A percentile compares a stretch with the other conserved stretches of the same genome.
phyloP scores from a whole-genome alignment of 1,140 invertebrate species.

The Atta cephalotes region DNA sequence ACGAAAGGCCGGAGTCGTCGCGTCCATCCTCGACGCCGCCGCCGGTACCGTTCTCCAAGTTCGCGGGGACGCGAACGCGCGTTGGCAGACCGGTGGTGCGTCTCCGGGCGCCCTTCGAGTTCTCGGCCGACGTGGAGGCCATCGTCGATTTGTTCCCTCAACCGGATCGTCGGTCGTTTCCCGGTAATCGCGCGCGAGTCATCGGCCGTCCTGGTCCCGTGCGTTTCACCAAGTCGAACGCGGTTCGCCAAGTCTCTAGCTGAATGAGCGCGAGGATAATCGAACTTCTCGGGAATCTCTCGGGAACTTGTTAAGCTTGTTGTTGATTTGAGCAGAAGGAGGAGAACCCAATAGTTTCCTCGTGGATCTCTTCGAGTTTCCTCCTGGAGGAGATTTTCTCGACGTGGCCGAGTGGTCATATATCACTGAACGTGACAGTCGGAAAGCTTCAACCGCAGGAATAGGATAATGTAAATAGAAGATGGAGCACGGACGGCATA shows the following conservation, averaged over 20 bases:
- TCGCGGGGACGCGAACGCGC: conserved; percentile 48
- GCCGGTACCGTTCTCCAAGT: conserved; percentile 25
- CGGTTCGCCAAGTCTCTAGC: neutral
- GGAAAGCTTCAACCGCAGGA: neutral
- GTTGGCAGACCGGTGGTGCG: conserved; percentile 65
- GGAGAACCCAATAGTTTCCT: neutral
- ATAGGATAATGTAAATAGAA: conserved; percentile 29
- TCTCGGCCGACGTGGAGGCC: conserved; percentile 70
- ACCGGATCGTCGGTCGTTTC: neutral
- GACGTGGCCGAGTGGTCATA: neutral
- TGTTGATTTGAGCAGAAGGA: neutral
- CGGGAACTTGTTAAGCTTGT: neutral
- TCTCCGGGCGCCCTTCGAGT: conserved; percentile 70
- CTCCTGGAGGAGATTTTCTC: neutral
- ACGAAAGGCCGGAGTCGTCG: conserved; percentile 84
- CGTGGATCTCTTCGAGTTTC: neutral
- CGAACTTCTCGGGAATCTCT: neutral
- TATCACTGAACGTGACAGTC: conserved; percentile 11
- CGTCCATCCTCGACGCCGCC: conserved; percentile 78
- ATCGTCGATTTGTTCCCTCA: conserved; percentile 33
- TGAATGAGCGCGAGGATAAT: neutral
- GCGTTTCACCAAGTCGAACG: no score
- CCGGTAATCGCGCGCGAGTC: neutral
- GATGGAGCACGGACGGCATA: conserved; percentile 18
- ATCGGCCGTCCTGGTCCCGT: neutral